Base-by-base conservation (phyloP, 2,797 vertebrate genomes). In the Manis crassicaudata region DNA sequence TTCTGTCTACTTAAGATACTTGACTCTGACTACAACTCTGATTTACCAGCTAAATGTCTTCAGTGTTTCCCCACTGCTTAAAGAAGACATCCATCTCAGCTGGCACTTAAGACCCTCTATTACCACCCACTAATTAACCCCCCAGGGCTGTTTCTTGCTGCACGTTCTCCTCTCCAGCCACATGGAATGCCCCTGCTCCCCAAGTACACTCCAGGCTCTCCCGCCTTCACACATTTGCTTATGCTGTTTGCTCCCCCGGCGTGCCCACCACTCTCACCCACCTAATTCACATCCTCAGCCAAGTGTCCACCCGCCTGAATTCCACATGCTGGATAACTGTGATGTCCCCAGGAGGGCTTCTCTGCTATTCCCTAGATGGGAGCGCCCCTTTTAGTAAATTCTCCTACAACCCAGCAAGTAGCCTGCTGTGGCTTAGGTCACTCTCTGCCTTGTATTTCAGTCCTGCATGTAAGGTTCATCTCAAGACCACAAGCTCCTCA, bases 351-450 rank as follows among this genome's bases (percentile, higher is more conserved):
- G 20, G 56, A 77, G 32, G 80, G 1, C 52, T 6, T 62, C 23
- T 52, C 63, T 40, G 21, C 2, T 56, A 3, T n/a, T 76, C 52
- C 37, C 82, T 72, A 12, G 21, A 68, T 58, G n/a, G 27, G 32
- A 77, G 16, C 17, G 5, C 65, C 88, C n/a, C 43, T 86, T 79
- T 40, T 86, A 54, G 46, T 43, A 80, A 85, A 62, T 37, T 60
- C 63, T 46, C 29, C 6, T 2, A 32, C 79, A 54, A 43, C 1
- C 17, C 1, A 50, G 6, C 0, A 13, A 12, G 6, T 27, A 29
- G 84, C 56, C 68, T 75, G 23, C 43, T 65, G 14, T 35, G 29
- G 20, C 21, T n/a, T 86, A 52, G 46, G 60, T 2, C 58, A 18
- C n/a, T 70, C 37, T 62, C 86, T 75, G 40, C 29, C n/a, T 52